Base-by-base conservation (phyloP, 1,140 invertebrate genomes). In the Lucilia sericata region DNA sequence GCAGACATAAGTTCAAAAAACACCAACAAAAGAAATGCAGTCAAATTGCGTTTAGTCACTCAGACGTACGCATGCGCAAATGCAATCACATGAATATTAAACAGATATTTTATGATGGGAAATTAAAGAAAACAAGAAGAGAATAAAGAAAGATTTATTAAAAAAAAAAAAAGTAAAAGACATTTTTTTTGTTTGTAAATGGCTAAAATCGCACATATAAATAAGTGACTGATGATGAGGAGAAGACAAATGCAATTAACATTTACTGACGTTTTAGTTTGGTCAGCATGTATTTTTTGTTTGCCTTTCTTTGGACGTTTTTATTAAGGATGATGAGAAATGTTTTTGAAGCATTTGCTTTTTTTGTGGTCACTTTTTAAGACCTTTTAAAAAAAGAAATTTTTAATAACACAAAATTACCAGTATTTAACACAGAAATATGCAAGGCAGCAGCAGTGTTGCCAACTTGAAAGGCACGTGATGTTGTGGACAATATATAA, bases 211-310 rank as follows among this genome's bases (percentile, higher is more conserved):
- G 14, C 55, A n/a, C 55, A 60, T 7, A 60, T 60, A 55, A 21
- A 70, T 70, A 70, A 70, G n/a, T 70, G 65, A 70, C 65, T 25
- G 19, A 70, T 70, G 65, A 70, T 70, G 65, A 70, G 19, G n/a
- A 70, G 65, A 70, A 70, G 65, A 70, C 65, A 70, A 70, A 70
- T 70, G 65, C 65, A 70, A 70, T 70, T 70, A 21, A 70, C 65
- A 21, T 21, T 70, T 21, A 19, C 65, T 19, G 65, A 70, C 65
- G 65, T 70, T 60, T 60, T n/a, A 14, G 5, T 60, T 21, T 70
- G 65, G n/a, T 25, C 65, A 70, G 65, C 9, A 21, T 70, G 17
- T 19, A 13, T 65, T 65, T 19, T 30, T 19, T 65, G 25, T 70
- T 8, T 10, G 21, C 10, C 65, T 70, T 70, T 25, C n/a, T 70